Evolutionary conservation across 2,888 invertebrate genomes (phyloP).

Genomic region (Sarcophaga variegata): DNA sequence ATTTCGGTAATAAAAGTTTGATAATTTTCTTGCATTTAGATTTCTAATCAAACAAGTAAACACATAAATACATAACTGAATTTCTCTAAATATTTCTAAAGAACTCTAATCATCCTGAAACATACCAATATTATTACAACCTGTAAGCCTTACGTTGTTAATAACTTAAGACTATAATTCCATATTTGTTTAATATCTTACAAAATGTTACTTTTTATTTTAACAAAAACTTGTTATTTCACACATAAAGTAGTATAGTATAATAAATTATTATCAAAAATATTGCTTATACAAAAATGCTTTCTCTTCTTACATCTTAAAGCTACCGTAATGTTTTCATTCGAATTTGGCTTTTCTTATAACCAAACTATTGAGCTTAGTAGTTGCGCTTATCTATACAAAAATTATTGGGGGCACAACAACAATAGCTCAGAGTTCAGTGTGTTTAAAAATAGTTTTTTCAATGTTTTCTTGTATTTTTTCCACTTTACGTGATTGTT

Average conservation of each 20-base stretch:
- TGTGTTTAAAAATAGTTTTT: constrained; percentile 89
- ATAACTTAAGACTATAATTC: too few species aligned
- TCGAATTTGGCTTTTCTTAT: constrained; percentile 51
- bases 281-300: constrained; percentile 22
- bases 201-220: neutral
- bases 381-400: neutral
- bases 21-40: too few species aligned
- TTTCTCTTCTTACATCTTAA: constrained; percentile 38
- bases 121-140: too few species aligned
- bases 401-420: neutral
- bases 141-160: too few species aligned
- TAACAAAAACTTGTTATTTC: constrained; percentile 12
- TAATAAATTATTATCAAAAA: constrained; percentile 35
- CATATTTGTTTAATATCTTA: too few species aligned
- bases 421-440: constrained; percentile 85
- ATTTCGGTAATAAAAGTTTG: too few species aligned
- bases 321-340: constrained; percentile 48
- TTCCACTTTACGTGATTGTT: constrained; percentile 92
- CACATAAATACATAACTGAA: too few species aligned
- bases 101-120: too few species aligned
- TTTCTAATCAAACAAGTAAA: too few species aligned
- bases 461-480: constrained; percentile 92
- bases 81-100: too few species aligned
- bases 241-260: neutral
- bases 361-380: constrained; percentile 19